These are phyloP conservation scores for Lepisosteus osseus DNA, from an alignment of 2,113 vertebrate genomes.

Conservation along the genomic window DNA sequence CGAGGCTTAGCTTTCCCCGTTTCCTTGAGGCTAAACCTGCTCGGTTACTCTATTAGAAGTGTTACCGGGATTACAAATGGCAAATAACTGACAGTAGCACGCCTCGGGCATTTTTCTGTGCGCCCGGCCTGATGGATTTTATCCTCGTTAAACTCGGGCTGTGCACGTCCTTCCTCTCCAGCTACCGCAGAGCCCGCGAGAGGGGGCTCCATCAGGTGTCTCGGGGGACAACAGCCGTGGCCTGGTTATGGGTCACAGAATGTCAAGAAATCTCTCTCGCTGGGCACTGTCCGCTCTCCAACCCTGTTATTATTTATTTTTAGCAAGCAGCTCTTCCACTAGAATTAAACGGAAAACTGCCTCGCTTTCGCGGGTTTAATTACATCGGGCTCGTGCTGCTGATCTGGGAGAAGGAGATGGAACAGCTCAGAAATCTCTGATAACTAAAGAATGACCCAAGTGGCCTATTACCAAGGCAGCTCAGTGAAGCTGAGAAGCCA, in stretches of 20 bases:
- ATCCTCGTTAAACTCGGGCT: conserved; percentile 34
- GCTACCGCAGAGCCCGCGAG: neutral
- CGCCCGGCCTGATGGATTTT: conserved; percentile 24
- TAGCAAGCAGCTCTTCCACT: neutral
- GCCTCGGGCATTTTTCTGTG: conserved; percentile 34
- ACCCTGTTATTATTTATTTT: neutral
- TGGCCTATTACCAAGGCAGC: neutral
- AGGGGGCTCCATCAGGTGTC: accelerated
- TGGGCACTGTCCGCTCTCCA: neutral
- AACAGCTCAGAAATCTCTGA: neutral
- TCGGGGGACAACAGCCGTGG: neutral
- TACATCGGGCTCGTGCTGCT: neutral
- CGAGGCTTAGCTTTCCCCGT: conserved; percentile 18
- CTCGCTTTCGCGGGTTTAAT: neutral
- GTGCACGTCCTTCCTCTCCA: conserved; percentile 36
- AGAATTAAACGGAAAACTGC: neutral
- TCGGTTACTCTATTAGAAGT: conserved; percentile 23
- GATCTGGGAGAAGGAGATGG: neutral
- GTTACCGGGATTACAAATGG: conserved; percentile 21
- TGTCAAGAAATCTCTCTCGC: neutral
- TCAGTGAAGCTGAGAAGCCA: neutral
- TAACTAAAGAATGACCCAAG: conserved; percentile 5
- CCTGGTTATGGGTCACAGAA: neutral
- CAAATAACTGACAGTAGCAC: conserved; percentile 39
- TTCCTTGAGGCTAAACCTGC: conserved; percentile 33